phyloP scores from a whole-genome alignment of 2,888 invertebrate species.

The Oxytorus armatus region DNA sequence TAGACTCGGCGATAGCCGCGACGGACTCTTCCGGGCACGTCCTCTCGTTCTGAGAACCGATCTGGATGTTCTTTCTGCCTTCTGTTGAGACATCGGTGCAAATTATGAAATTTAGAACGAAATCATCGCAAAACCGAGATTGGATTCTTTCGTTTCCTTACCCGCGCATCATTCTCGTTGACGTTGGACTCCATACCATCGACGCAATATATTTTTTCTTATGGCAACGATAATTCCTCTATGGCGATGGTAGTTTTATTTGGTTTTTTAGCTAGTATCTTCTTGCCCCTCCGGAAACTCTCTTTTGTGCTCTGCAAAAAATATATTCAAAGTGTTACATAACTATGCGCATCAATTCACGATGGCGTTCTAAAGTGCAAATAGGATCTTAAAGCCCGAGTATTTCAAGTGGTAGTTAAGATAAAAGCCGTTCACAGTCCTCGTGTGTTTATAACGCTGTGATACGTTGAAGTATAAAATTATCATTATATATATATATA shows the following conservation, averaged over 20 bases:
- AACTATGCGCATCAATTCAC: background rate
- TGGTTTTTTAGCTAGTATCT: slow-evolving; percentile 78
- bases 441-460: too few species aligned
- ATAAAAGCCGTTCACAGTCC: too few species aligned
- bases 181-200: slow-evolving; percentile 77
- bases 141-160: too few species aligned
- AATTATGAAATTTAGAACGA: too few species aligned
- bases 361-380: too few species aligned
- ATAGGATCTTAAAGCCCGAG: too few species aligned
- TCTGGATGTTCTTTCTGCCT: slow-evolving; percentile 77
- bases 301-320: background rate
- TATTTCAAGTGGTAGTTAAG: too few species aligned
- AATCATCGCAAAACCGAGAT: too few species aligned
- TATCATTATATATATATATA: too few species aligned
- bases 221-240: slow-evolving; percentile 73
- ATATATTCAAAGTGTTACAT: slow-evolving; percentile 15
- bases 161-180: slow-evolving; percentile 74
- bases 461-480: too few species aligned
- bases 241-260: slow-evolving; percentile 71
- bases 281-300: background rate
- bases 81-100: slow-evolving; percentile 49
- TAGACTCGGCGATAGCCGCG: slow-evolving; percentile 67
- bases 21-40: slow-evolving; percentile 75
- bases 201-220: slow-evolving; percentile 76
- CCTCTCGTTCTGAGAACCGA: slow-evolving; percentile 73